Evolutionary conservation across 2,113 vertebrate species (phyloP).

Genomic region (Egretta garzetta): DNA sequence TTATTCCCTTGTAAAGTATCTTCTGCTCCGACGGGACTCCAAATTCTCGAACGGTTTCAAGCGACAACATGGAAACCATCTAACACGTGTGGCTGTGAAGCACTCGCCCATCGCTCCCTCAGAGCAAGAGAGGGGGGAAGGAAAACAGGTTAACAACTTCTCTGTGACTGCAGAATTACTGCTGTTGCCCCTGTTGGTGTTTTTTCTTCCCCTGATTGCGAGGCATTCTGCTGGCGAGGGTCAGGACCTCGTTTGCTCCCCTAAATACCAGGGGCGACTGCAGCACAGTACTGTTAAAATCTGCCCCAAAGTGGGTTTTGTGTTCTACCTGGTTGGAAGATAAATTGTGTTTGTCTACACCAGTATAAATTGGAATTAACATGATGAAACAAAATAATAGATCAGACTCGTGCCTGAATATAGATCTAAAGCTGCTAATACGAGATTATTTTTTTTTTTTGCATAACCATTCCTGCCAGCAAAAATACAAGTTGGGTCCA

Average conservation of each 20-base stretch:
- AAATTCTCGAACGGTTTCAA: not conserved
- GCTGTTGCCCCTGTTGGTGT: not conserved
- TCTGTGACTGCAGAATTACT: not conserved
- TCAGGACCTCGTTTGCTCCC: not conserved
- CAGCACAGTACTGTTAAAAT: not conserved
- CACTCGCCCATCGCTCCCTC: not conserved
- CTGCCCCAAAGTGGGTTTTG: not conserved
- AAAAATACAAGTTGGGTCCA: not conserved
- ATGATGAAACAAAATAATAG: not conserved
- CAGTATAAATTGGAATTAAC: not conserved
- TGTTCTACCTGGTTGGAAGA: not conserved
- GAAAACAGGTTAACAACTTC: not conserved
- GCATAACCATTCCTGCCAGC: not conserved
- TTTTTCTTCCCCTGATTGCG: no score
- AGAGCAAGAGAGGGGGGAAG: no score
- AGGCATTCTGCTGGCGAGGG: not conserved
- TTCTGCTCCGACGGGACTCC: not conserved
- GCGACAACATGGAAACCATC: fast-evolving
- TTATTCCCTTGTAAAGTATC: not conserved
- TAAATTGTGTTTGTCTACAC: fast-evolving
- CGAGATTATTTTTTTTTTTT: not conserved
- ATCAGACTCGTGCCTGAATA: not conserved
- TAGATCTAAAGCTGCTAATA: not conserved
- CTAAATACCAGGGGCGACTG: not conserved
- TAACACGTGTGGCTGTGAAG: not conserved